Evolutionary conservation across 1,140 invertebrate genomes (phyloP).

Genomic region (Drosophila lacertosa): DNA sequence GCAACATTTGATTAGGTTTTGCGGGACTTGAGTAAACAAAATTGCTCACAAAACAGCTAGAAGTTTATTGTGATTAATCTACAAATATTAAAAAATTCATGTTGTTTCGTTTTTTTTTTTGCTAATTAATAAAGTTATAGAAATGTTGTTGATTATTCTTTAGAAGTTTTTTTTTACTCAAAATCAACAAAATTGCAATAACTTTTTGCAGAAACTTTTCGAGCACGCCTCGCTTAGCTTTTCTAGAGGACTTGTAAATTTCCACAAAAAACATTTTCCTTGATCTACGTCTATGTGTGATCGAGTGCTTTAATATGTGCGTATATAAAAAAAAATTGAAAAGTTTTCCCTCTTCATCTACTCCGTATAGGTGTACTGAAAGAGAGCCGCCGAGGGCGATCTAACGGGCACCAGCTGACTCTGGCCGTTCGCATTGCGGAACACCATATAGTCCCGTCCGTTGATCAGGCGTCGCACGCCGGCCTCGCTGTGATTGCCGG

Average conservation of each 20-base stretch:
- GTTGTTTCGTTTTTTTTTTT: conserved; percentile 1
- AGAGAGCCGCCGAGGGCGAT: conserved; percentile 89
- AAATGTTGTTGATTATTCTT: conserved; percentile 1
- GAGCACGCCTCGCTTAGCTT: not conserved
- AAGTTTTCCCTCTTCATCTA: conserved; percentile 27
- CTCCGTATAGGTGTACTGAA: conserved; percentile 86
- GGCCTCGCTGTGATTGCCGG: conserved; percentile 19
- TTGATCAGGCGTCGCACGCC: conserved; percentile 87
- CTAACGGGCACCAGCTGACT: conserved; percentile 88
- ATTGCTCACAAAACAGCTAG: conserved; percentile 23
- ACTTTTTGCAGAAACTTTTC: not conserved
- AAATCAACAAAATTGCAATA: not conserved
- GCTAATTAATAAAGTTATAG: conserved; percentile 28
- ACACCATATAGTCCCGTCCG: conserved; percentile 89
- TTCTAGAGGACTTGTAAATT: conserved; percentile 1
- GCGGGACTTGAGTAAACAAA: not conserved
- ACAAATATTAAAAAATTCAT: conserved; percentile 15
- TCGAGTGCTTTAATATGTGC: conserved; percentile 1
- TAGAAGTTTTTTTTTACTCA: no score
- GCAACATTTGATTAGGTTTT: conserved; percentile 45
- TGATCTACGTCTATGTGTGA: conserved; percentile 16
- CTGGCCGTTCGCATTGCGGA: conserved; percentile 86
- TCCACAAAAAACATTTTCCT: conserved; percentile 24
- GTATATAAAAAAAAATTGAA: not conserved
- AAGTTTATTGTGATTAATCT: conserved; percentile 48